Conservation (phyloP, 2,113 vertebrate species). For the Paratilapia polleni region DNA sequence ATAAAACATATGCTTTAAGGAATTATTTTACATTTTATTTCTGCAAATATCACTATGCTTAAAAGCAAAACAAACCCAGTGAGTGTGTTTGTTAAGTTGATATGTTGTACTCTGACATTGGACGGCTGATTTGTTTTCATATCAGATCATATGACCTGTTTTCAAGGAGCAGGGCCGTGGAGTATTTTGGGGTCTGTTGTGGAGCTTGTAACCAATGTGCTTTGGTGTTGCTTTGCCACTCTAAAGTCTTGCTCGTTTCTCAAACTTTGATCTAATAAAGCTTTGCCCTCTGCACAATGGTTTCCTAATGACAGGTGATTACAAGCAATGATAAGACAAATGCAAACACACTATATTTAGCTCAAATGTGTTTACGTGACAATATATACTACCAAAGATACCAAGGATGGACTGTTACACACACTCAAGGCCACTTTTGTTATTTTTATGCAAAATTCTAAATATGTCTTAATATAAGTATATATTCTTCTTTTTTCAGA, state of each 20-base stretch:
- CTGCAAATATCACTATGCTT: not conserved
- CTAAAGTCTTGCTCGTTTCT: not conserved
- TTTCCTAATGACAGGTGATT: slow-evolving; percentile 22
- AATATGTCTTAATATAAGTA: not conserved
- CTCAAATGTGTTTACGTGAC: slow-evolving; percentile 12
- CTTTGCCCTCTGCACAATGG: not conserved
- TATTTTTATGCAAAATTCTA: not conserved
- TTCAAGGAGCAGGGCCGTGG: not conserved
- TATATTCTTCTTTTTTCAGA: slow-evolving; percentile 53
- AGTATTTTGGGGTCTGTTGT: slow-evolving; percentile 61
- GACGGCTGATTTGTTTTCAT: slow-evolving; percentile 11
- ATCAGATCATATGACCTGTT: slow-evolving; percentile 53
- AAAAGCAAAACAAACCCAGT: not conserved
- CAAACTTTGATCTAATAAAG: not conserved
- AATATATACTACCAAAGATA: not conserved
- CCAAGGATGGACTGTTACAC: not conserved
- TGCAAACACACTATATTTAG: slow-evolving; percentile 33
- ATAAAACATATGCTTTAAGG: no score
- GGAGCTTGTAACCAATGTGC: slow-evolving; percentile 26
- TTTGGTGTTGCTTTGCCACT: slow-evolving; percentile 24
- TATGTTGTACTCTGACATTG: slow-evolving; percentile 8
- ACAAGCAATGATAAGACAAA: slow-evolving; percentile 4
- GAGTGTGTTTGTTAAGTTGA: slow-evolving; percentile 24
- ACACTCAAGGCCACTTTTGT: not conserved
- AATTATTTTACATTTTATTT: not conserved